These are phyloP conservation scores for Micoletzkya japonica DNA, from an alignment of 2,888 invertebrate genomes.

Conservation along the genomic window DNA sequence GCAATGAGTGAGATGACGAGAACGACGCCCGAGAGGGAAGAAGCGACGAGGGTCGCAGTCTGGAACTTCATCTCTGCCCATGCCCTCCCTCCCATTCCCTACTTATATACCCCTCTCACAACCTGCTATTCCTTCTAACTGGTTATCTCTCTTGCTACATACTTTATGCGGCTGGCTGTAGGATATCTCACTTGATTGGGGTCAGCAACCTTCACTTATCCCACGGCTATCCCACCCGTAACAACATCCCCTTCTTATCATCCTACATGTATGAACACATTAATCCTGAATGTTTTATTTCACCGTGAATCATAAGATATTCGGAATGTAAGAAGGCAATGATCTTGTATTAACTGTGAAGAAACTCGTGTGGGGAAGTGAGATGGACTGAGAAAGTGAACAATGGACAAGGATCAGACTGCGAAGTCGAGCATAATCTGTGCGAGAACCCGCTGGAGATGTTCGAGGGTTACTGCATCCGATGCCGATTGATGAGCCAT, in stretches of 20 bases:
- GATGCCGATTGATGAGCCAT: conserved; percentile 45
- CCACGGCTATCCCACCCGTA: not conserved
- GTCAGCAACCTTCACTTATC: not conserved
- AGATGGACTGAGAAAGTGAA: not conserved
- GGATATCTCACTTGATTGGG: no score
- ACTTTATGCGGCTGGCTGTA: no score
- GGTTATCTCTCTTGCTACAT: no score
- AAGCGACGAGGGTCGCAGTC: conserved; percentile 47
- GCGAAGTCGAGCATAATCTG: conserved; percentile 30
- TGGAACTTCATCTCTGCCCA: conserved; percentile 46
- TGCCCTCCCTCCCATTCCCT: no score
- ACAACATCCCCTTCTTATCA: not conserved
- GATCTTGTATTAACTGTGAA: no score
- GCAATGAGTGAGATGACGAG: conserved; percentile 43
- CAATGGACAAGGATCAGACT: not conserved
- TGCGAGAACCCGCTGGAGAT: conserved; percentile 26
- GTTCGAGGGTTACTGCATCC: conserved; percentile 20
- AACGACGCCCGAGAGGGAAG: conserved; percentile 41
- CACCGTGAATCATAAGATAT: not conserved
- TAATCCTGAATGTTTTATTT: not conserved
- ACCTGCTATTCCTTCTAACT: no score
- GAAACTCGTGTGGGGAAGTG: not conserved
- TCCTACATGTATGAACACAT: no score
- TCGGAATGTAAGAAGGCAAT: not conserved
- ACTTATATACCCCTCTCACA: no score